Percentiles rank a stretch among this genome's conserved stretches.
Evolutionary conservation across 64 coral and sea anemone species (phyloP).

Genomic region (Astreopora myriophthalma): DNA sequence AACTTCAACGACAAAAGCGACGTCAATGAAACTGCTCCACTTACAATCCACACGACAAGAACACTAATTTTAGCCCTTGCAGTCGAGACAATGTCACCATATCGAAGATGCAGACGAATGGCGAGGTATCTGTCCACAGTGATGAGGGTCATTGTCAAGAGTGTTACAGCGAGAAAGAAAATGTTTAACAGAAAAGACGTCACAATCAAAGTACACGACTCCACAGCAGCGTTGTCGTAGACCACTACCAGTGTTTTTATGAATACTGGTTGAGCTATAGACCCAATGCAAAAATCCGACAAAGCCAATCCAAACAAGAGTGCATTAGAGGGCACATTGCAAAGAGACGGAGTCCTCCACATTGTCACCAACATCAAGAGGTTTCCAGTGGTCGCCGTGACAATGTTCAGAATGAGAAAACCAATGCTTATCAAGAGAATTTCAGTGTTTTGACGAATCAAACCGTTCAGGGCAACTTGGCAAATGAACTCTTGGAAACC

Average conservation of each 20-base stretch:
- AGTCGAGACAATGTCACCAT: not conserved
- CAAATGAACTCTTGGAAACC: not conserved
- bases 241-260: not conserved
- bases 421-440: not conserved
- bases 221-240: not conserved
- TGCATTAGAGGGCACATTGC: not conserved
- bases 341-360: conserved; percentile 15
- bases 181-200: not conserved
- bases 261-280: conserved; percentile 3
- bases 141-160: not conserved
- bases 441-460: not conserved
- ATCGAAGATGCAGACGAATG: conserved; percentile 25
- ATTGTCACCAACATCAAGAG: conserved; percentile 27
- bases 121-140: conserved; percentile 42
- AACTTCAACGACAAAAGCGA: not conserved
- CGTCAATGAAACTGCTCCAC: not conserved
- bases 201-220: not conserved
- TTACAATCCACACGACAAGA: not conserved
- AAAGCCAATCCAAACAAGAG: conserved; percentile 46
- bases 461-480: not conserved
- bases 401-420: not conserved
- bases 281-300: conserved; percentile 26
- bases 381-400: not conserved
- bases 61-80: not conserved
- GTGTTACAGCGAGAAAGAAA: not conserved